phyloP scores from a whole-genome alignment of 2,113 vertebrate species.

The Sclerurus mexicanus region DNA sequence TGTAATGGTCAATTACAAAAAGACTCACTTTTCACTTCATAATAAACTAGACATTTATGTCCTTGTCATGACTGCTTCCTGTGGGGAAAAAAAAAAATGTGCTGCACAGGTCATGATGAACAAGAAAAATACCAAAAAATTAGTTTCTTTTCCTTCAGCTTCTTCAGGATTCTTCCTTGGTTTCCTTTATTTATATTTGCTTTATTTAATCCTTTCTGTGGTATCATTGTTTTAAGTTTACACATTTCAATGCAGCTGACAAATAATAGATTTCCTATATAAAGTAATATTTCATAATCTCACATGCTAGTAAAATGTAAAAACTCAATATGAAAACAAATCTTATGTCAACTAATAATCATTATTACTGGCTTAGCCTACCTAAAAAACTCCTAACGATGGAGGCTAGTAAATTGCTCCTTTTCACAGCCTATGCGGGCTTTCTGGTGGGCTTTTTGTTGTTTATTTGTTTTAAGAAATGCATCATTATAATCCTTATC shows the following conservation, averaged over 20 bases:
- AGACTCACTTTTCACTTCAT: not conserved
- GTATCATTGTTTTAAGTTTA: not conserved
- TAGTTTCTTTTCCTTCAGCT: not conserved
- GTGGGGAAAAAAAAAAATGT: not conserved
- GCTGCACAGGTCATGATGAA: not conserved
- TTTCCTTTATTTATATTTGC: not conserved
- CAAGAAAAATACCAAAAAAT: not conserved
- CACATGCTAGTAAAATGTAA: not conserved
- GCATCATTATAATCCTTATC: not conserved
- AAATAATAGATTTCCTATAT: not conserved
- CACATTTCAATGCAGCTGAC: not conserved
- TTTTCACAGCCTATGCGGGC: not conserved
- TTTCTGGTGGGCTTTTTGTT: not conserved
- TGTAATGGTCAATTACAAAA: not conserved
- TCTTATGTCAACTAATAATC: not conserved
- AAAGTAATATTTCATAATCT: not conserved
- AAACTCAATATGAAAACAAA: not conserved
- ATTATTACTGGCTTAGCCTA: not conserved
- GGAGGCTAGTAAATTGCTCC: not conserved
- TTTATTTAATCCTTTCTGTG: not conserved
- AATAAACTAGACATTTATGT: not conserved
- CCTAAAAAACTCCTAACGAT: not conserved
- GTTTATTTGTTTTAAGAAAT: not conserved
- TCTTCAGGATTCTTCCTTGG: not conserved
- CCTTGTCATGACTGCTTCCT: not conserved